These are phyloP conservation scores for Araneus ventricosus DNA, from an alignment of 1,140 invertebrate genomes.

Conservation along the genomic window DNA sequence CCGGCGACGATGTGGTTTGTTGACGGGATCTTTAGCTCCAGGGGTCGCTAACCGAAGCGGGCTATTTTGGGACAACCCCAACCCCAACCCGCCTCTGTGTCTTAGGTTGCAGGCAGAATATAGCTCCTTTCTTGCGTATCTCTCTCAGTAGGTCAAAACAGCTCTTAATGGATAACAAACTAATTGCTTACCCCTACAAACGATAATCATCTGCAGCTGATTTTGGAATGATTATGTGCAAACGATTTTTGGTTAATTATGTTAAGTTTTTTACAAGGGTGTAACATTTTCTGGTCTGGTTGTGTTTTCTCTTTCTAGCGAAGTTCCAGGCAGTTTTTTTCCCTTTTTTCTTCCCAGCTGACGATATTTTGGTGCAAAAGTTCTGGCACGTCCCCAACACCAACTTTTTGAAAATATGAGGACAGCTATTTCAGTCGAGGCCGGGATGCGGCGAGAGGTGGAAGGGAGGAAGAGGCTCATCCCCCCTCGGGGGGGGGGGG, in stretches of 20 bases:
- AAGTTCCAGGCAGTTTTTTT: not conserved
- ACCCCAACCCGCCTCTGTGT: not conserved
- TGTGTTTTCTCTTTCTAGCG: not conserved
- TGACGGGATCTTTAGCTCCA: not conserved
- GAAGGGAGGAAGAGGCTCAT: not conserved
- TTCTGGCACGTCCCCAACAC: conserved; percentile 28
- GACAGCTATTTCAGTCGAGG: conserved; percentile 64
- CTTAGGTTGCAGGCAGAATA: not conserved
- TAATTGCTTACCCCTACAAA: no score
- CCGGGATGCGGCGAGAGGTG: not conserved
- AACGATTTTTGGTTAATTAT: no score
- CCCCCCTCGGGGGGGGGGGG: not conserved
- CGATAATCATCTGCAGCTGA: no score
- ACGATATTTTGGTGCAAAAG: conserved; percentile 41
- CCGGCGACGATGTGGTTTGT: not conserved
- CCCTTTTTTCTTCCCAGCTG: not conserved
- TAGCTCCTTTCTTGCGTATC: not conserved
- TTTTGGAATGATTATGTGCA: no score
- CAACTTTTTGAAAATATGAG: conserved; percentile 71
- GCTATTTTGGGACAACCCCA: not conserved
- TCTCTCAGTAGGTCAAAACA: not conserved
- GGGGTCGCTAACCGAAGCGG: not conserved
- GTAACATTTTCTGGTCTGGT: not conserved
- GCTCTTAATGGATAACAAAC: not conserved
- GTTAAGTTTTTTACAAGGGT: no score